Base-by-base conservation (phyloP, 1,140 invertebrate genomes). In the Caenorhabditis latens region DNA sequence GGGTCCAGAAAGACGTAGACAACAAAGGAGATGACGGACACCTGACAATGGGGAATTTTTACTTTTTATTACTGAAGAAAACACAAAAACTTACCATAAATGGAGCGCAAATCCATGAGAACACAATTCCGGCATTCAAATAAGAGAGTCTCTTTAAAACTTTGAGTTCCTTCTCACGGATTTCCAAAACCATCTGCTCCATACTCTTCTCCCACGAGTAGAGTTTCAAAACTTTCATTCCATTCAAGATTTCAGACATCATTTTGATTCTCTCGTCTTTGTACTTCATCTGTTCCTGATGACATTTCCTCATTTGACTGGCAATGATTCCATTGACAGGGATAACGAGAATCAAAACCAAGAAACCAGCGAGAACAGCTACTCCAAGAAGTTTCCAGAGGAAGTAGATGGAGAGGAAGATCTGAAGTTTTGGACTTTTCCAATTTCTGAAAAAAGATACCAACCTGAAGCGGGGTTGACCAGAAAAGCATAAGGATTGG, bases 141-240 rank as follows among this genome's bases (percentile, higher is more conserved):
- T 71, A 67, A 24, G 58, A 50, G 2, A 58, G n/a, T 58, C 85
- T 89, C 19, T 42, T 58, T 16, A 88, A 75, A 3, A 89, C 21
- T 4, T 8, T 21, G 40, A 90, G 40, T 48, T 90, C 90, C 24
- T 61, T 85, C 21, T 88, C 55, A 19, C 90, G 87, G 21, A 90
- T 88, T 42, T 67, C 71, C 21, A 63, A 42, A 57, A 95, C 93
- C 58, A 93, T 93, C 84, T 93, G 92, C 65, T 94, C 94, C 91
- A 97, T 96, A 63, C 95, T 94, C 90, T 95, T 95, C 91, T 96
- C 96, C 96, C 96, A 97, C 0, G 95, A 95, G 93, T 96, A 96
- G 95, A 97, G 95, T 94, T 97, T 97, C 84, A 97, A 95, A 84
- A 96, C 94, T 93, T 95, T 94, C 32, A 95, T 94, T 86, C 92